These are phyloP conservation scores for Xestia xanthographa DNA, from an alignment of 2,888 invertebrate genomes.

Conservation along the genomic window DNA sequence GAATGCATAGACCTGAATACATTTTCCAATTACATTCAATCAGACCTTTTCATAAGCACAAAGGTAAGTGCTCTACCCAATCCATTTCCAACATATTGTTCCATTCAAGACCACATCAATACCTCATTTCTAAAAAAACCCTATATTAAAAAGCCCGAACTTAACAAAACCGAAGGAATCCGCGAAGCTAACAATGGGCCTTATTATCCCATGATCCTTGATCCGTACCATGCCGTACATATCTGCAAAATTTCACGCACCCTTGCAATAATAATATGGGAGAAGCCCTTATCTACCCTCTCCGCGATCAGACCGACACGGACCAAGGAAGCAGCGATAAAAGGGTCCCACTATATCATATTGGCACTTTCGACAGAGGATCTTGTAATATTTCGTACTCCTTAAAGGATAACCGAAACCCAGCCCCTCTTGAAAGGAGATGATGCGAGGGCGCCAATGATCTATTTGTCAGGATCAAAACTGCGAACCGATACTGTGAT, in stretches of 20 bases:
- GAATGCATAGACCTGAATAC: slow-evolving; percentile 3
- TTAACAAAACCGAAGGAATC: slow-evolving; percentile 65
- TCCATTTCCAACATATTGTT: slow-evolving; percentile 29
- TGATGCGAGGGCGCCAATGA: slow-evolving; percentile 72
- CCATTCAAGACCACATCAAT: slow-evolving; percentile 45
- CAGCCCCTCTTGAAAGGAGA: slow-evolving; percentile 69
- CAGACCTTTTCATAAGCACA: slow-evolving; percentile 14
- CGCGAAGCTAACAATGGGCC: slow-evolving; percentile 67
- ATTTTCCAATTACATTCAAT: slow-evolving; percentile 22
- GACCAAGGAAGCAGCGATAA: slow-evolving; percentile 78
- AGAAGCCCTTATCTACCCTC: slow-evolving; percentile 86
- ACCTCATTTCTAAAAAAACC: slow-evolving; percentile 62
- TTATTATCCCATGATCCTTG: slow-evolving; percentile 83
- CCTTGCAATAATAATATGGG: slow-evolving; percentile 86
- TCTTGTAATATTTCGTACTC: slow-evolving; percentile 83
- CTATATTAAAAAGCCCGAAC: slow-evolving; percentile 74
- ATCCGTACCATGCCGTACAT: slow-evolving; percentile 79
- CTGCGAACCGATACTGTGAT: slow-evolving; percentile 50
- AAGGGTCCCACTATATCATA: slow-evolving; percentile 88
- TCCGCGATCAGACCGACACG: slow-evolving; percentile 75
- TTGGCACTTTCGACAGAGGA: slow-evolving; percentile 86
- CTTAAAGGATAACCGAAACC: slow-evolving; percentile 78
- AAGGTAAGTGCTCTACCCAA: neutral
- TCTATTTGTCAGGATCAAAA: slow-evolving; percentile 72
- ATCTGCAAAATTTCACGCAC: slow-evolving; percentile 89